Evolutionary conservation across 2,113 vertebrate species (phyloP).

Genomic region (Micronycteris hirsuta): DNA sequence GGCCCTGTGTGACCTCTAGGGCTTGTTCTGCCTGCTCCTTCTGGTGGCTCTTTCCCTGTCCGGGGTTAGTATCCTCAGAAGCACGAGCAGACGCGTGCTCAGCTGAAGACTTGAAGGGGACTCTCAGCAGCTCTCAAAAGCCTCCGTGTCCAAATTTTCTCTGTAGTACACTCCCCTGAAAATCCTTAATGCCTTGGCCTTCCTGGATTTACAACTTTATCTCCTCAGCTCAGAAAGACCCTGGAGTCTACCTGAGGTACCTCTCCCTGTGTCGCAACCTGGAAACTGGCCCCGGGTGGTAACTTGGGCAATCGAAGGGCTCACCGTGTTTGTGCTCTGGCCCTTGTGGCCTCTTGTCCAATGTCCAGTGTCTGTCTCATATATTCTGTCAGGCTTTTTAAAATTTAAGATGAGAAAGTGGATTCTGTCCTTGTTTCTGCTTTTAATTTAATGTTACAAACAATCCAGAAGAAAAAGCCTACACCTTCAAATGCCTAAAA

Average conservation of each 20-base stretch:
- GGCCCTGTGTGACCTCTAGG: neutral
- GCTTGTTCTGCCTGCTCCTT: neutral
- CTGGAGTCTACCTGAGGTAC: neutral
- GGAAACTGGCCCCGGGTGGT: neutral
- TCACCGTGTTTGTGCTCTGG: neutral
- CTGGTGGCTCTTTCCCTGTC: neutral
- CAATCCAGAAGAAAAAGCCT: neutral
- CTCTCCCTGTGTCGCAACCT: neutral
- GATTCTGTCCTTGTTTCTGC: neutral
- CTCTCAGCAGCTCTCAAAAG: neutral
- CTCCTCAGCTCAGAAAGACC: neutral
- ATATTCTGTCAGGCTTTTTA: neutral
- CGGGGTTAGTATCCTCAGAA: neutral
- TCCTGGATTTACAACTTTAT: neutral
- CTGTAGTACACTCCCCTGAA: neutral
- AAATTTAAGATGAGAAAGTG: neutral
- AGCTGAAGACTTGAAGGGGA: neutral
- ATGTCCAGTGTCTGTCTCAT: neutral
- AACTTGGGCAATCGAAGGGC: neutral
- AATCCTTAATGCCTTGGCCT: neutral
- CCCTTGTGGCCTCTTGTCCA: neutral
- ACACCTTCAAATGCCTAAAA: neutral
- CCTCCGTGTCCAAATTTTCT: neutral
- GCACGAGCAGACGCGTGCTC: neutral
- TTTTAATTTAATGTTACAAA: neutral